A percentile compares a stretch with the other conserved stretches of the same genome.
phyloP scores from a whole-genome alignment of 2,797 vertebrate genomes.

The Cyprinodon diabolis region DNA sequence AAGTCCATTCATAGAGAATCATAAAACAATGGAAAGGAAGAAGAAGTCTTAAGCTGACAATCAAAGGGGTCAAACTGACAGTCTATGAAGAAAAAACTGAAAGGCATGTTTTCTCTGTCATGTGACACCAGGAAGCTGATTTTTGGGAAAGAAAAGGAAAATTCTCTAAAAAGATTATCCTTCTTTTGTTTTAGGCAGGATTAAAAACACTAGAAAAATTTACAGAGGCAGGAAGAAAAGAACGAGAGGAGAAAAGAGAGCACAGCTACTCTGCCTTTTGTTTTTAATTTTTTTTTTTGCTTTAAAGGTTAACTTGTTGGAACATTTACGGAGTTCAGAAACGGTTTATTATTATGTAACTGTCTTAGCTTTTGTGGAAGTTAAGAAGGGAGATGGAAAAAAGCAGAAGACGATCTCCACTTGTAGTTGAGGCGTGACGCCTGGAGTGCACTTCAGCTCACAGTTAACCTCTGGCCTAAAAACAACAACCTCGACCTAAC shows the following conservation, averaged over 20 bases:
- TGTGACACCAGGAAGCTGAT: slow-evolving; percentile 21
- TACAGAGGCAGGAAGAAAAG: slow-evolving; percentile 24
- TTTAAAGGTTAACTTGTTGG: slow-evolving; percentile 77
- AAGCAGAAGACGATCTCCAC: slow-evolving; percentile 35
- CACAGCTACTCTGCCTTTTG: slow-evolving; percentile 56
- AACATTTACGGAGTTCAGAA: slow-evolving; percentile 65
- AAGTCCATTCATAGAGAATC: slow-evolving; percentile 47
- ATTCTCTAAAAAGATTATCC: slow-evolving; percentile 10
- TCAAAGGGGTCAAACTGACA: slow-evolving; percentile 38
- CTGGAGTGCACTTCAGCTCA: slow-evolving; percentile 50
- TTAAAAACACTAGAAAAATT: slow-evolving; percentile 31
- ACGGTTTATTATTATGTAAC: no score
- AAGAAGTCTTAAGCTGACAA: slow-evolving; percentile 43
- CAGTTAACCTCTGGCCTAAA: slow-evolving; percentile 35
- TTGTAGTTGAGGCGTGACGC: slow-evolving; percentile 14
- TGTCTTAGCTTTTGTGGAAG: slow-evolving; percentile 32
- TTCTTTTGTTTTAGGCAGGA: slow-evolving; percentile 22
- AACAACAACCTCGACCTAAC: slow-evolving; percentile 47
- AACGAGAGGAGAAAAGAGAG: slow-evolving; percentile 25
- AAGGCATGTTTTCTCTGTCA: slow-evolving; percentile 14
- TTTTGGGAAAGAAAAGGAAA: background rate
- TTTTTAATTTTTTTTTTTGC: slow-evolving; percentile 62
- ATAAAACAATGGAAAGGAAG: slow-evolving; percentile 42
- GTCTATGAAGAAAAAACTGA: slow-evolving; percentile 29
- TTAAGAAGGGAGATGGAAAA: slow-evolving; percentile 2